Conservation (phyloP, 2,888 invertebrate genomes). For the Agrenia bidenticulata region DNA sequence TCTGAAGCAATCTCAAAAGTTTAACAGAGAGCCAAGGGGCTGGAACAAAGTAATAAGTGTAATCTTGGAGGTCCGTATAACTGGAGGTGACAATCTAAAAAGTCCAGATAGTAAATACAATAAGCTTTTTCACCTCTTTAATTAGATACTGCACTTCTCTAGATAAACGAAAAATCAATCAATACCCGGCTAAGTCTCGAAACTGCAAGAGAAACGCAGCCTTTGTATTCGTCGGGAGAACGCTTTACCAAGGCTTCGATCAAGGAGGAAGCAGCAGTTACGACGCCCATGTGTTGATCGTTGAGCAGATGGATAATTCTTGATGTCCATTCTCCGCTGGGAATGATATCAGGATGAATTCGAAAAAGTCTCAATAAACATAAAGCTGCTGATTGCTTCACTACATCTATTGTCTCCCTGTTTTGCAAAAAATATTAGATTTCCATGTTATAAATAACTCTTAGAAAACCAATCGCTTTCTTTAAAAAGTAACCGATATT, state of each 20-base stretch:
- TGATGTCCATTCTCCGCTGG: slow-evolving; percentile 97
- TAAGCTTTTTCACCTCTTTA: background rate
- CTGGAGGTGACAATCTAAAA: slow-evolving; percentile 93
- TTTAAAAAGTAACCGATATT: slow-evolving; percentile 30
- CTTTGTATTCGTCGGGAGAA: slow-evolving; percentile 99
- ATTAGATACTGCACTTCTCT: background rate
- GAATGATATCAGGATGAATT: slow-evolving; percentile 93
- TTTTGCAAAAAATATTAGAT: slow-evolving; percentile 31
- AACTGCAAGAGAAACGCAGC: slow-evolving; percentile 96
- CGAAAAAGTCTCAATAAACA: slow-evolving; percentile 91
- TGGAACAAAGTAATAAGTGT: slow-evolving; percentile 99
- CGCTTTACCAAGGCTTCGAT: slow-evolving; percentile 98
- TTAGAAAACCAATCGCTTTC: background rate
- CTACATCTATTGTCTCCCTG: slow-evolving; percentile 98
- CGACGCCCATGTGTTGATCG: slow-evolving; percentile 97
- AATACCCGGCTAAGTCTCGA: slow-evolving; percentile 85
- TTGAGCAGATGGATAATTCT: slow-evolving; percentile 97
- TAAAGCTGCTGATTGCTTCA: slow-evolving; percentile 98
- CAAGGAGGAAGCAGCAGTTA: slow-evolving; percentile 95
- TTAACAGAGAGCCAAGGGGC: slow-evolving; percentile 99
- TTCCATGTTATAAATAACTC: slow-evolving; percentile 6
- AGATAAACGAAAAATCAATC: background rate
- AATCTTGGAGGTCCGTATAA: slow-evolving; percentile 98
- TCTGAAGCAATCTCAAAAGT: slow-evolving; percentile 89
- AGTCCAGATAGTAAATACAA: background rate